Percentiles rank a stretch among this genome's conserved stretches.
phyloP scores from a whole-genome alignment of 2,888 invertebrate genomes.

The Drosophila mayaguana region DNA sequence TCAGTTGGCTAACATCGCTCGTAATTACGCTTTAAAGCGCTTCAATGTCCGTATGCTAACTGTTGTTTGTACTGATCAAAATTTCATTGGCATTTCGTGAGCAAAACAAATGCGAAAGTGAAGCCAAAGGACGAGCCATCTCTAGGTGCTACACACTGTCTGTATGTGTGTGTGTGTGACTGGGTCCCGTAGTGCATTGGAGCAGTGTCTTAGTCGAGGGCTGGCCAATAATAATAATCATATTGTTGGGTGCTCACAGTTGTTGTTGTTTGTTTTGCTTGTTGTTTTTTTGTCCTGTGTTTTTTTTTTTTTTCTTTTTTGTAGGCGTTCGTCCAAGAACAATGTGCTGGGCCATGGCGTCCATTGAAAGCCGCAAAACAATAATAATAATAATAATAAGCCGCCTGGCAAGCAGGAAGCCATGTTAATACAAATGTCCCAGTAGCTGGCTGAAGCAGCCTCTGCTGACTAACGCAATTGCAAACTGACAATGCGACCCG shows the following conservation, averaged over 20 bases:
- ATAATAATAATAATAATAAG: slow-evolving; percentile 69
- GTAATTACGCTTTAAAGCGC: background rate
- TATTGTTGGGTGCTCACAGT: slow-evolving; percentile 63
- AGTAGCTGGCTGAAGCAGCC: slow-evolving; percentile 46
- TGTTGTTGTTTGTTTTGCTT: background rate
- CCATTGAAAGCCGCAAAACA: slow-evolving; percentile 68
- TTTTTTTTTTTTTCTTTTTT: background rate
- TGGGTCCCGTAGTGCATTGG: slow-evolving; percentile 32
- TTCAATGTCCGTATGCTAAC: background rate
- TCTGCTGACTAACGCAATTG: slow-evolving; percentile 78
- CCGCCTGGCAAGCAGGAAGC: slow-evolving; percentile 63
- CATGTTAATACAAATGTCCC: slow-evolving; percentile 78
- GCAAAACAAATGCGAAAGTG: background rate
- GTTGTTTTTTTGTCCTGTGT: background rate
- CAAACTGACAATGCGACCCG: slow-evolving; percentile 63
- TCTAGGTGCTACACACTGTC: slow-evolving; percentile 3
- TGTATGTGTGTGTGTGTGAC: slow-evolving; percentile 2
- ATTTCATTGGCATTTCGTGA: slow-evolving; percentile 12
- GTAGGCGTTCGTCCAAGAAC: slow-evolving; percentile 59
- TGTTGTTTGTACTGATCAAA: slow-evolving; percentile 12
- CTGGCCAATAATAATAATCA: slow-evolving; percentile 76
- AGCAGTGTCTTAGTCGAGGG: slow-evolving; percentile 63
- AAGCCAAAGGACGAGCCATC: slow-evolving; percentile 7
- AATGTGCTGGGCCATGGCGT: slow-evolving; percentile 43
- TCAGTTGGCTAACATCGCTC: background rate